phyloP scores from a whole-genome alignment of 2,888 invertebrate species.

The Hirudinaria manillensis region DNA sequence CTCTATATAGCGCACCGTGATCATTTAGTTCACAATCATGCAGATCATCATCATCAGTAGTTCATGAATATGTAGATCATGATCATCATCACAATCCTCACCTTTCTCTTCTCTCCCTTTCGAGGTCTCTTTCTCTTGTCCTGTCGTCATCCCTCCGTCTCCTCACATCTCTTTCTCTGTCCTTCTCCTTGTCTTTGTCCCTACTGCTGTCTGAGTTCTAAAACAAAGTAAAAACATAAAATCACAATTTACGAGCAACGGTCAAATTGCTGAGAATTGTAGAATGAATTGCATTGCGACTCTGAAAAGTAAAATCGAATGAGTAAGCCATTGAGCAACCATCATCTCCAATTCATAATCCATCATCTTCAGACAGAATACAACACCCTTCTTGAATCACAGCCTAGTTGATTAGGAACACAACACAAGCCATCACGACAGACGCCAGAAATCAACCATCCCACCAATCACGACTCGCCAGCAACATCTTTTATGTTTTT shows the following conservation, averaged over 20 bases:
- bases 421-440: no score
- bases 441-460: no score
- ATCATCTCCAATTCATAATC: no score
- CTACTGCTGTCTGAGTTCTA: conserved; percentile 16
- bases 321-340: no score
- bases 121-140: conserved; percentile 30
- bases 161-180: conserved; percentile 40
- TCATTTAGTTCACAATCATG: no score
- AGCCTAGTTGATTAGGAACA: no score
- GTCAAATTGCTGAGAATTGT: neutral
- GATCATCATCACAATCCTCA: conserved; percentile 42
- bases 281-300: neutral
- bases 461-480: no score
- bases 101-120: conserved; percentile 29
- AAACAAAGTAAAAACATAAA: neutral
- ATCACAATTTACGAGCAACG: neutral
- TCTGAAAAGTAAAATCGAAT: neutral
- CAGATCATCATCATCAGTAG: neutral
- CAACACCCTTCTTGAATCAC: no score
- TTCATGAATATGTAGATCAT: neutral
- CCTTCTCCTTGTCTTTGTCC: conserved; percentile 35
- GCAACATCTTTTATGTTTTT: no score
- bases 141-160: conserved; percentile 44
- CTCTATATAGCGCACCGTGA: no score
- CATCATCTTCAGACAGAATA: no score